phyloP scores from a whole-genome alignment of 2,113 vertebrate species.

The Coracopsis vasa region DNA sequence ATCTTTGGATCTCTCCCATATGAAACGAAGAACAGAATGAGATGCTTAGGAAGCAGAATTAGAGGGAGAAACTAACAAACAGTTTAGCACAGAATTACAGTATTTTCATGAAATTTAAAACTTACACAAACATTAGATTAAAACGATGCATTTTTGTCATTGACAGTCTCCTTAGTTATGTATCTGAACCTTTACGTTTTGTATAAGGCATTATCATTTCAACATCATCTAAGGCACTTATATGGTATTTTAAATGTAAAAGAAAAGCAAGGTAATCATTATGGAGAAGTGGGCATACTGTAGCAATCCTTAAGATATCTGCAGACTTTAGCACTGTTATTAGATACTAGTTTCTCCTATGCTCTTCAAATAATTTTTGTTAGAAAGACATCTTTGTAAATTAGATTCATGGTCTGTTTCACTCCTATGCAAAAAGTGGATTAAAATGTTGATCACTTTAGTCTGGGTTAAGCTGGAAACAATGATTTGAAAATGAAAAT shows the following conservation, averaged over 20 bases:
- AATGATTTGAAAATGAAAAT: slow-evolving; percentile 57
- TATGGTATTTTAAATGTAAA: not conserved
- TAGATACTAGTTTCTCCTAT: not conserved
- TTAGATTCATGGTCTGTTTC: slow-evolving; percentile 72
- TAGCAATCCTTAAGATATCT: not conserved
- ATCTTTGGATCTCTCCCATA: not conserved
- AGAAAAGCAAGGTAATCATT: not conserved
- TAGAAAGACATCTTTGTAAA: slow-evolving; percentile 48
- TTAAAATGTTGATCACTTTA: slow-evolving; percentile 70
- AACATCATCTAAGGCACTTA: not conserved
- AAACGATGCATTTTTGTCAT: not conserved
- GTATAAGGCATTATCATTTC: not conserved
- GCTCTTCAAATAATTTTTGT: slow-evolving; percentile 35
- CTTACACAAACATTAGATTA: not conserved
- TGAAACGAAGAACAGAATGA: not conserved
- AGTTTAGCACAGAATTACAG: not conserved
- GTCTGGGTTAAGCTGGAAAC: slow-evolving; percentile 52
- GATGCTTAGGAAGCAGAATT: not conserved
- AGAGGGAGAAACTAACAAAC: not conserved
- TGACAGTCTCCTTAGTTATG: not conserved
- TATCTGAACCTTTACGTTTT: not conserved
- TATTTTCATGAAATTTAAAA: not conserved
- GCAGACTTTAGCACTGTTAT: not conserved
- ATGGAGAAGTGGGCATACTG: not conserved
- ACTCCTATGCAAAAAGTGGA: slow-evolving; percentile 54